Conservation (phyloP, 2,888 invertebrate species). For the Nysson spinosus region DNA sequence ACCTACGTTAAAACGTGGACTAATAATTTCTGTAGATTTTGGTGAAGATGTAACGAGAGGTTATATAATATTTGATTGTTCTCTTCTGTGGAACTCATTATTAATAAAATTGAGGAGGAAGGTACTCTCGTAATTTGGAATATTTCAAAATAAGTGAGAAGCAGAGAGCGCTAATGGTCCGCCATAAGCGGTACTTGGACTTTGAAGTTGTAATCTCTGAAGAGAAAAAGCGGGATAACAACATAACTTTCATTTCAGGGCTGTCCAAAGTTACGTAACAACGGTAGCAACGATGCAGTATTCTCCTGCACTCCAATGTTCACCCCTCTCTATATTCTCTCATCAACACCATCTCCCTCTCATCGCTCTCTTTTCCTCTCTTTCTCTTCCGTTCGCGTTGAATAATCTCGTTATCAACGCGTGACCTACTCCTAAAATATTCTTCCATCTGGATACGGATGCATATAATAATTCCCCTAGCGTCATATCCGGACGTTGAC, state of each 20-base stretch:
- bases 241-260: conserved; percentile 16
- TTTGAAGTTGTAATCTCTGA: conserved; percentile 17
- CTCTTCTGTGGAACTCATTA: no score
- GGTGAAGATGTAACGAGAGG: no score
- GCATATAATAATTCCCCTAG: not conserved
- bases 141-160: no score
- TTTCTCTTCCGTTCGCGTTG: conserved; percentile 37
- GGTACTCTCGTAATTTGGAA: no score
- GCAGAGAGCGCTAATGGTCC: conserved; percentile 23
- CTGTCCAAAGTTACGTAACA: conserved; percentile 25
- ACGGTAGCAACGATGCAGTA: not conserved
- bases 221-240: conserved; percentile 1
- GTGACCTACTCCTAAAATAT: conserved; percentile 40
- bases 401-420: conserved; percentile 56
- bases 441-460: conserved; percentile 14
- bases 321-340: no score
- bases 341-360: no score
- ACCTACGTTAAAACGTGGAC: no score
- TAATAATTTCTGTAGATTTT: no score
- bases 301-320: not conserved
- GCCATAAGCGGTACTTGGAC: not conserved
- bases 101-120: no score
- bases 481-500: not conserved
- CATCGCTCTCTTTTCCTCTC: no score
- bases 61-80: no score